Conservation (phyloP, 2,888 invertebrate species). For the Agrenia bidenticulata region DNA sequence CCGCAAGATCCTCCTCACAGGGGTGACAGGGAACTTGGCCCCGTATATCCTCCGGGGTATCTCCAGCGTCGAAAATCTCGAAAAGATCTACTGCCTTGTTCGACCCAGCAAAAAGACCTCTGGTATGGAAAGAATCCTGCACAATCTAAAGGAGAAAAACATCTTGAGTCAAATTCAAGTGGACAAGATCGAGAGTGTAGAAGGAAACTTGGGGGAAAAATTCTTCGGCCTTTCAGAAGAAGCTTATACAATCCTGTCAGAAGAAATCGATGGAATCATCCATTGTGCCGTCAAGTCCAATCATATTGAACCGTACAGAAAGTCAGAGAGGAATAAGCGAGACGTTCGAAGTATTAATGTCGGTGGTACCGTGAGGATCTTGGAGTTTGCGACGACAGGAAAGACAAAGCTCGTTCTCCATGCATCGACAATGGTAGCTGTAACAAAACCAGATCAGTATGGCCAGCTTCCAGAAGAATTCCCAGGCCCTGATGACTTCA, state of each 20-base stretch:
- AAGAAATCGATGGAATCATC: slow-evolving; percentile 17
- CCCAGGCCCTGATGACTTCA: slow-evolving; percentile 17
- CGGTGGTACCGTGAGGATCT: slow-evolving; percentile 28
- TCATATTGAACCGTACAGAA: slow-evolving; percentile 22
- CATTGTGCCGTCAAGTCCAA: slow-evolving; percentile 21
- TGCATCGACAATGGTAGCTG: slow-evolving; percentile 33
- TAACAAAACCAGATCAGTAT: slow-evolving; percentile 17
- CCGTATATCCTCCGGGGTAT: slow-evolving; percentile 17
- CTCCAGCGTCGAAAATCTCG: not conserved
- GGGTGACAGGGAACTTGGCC: slow-evolving; percentile 23
- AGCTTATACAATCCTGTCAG: slow-evolving; percentile 13
- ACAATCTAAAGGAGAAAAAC: slow-evolving; percentile 9
- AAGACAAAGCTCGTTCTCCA: slow-evolving; percentile 34
- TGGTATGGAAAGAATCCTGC: slow-evolving; percentile 8
- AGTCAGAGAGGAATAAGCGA: slow-evolving; percentile 14
- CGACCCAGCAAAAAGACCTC: not conserved
- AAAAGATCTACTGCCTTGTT: slow-evolving; percentile 13
- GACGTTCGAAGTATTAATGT: slow-evolving; percentile 37
- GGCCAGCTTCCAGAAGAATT: slow-evolving; percentile 28
- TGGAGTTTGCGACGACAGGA: slow-evolving; percentile 34
- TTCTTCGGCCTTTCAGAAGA: slow-evolving; percentile 9
- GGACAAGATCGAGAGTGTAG: not conserved
- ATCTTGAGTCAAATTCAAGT: not conserved
- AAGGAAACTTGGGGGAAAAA: slow-evolving; percentile 19
- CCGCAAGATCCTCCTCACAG: slow-evolving; percentile 14